A percentile compares a stretch with the other conserved stretches of the same genome.
Evolutionary conservation across 2,888 invertebrate genomes (phyloP).

Genomic region (Brenthis hecate): DNA sequence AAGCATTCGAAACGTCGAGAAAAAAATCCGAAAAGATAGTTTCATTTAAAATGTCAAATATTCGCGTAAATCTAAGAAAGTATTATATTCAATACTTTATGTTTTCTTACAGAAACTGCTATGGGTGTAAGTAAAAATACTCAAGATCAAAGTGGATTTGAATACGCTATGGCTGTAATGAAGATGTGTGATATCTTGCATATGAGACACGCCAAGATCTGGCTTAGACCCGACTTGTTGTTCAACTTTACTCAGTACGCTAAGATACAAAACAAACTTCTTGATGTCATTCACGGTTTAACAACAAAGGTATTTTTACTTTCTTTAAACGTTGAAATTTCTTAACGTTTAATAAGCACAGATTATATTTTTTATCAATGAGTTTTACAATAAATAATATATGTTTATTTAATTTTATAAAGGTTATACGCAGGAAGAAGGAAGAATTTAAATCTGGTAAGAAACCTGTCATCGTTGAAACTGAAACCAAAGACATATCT

Average conservation of each 20-base stretch:
- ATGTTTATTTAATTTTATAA: background rate
- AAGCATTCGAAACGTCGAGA: no score
- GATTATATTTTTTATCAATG: no score
- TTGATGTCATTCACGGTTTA: slow-evolving; percentile 89
- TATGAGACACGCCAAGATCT: slow-evolving; percentile 89
- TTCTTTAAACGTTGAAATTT: background rate
- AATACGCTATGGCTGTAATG: slow-evolving; percentile 94
- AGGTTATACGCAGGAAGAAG: slow-evolving; percentile 88
- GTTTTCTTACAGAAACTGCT: slow-evolving; percentile 85
- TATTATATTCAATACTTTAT: background rate
- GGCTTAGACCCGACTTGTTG: slow-evolving; percentile 89
- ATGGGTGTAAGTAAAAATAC: slow-evolving; percentile 94
- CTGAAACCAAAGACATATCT: slow-evolving; percentile 44
- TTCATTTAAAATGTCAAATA: no score
- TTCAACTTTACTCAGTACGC: slow-evolving; percentile 90
- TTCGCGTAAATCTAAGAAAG: no score
- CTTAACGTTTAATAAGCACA: no score
- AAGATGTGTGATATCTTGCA: slow-evolving; percentile 94
- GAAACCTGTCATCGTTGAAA: slow-evolving; percentile 62
- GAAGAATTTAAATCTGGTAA: slow-evolving; percentile 87
- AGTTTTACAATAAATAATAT: background rate
- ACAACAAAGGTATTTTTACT: slow-evolving; percentile 85
- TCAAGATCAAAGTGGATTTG: slow-evolving; percentile 90
- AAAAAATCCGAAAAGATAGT: no score
- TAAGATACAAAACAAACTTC: slow-evolving; percentile 87